These are phyloP conservation scores for Stramonita haemastoma DNA, from an alignment of 2,888 invertebrate species.

Conservation along the genomic window DNA sequence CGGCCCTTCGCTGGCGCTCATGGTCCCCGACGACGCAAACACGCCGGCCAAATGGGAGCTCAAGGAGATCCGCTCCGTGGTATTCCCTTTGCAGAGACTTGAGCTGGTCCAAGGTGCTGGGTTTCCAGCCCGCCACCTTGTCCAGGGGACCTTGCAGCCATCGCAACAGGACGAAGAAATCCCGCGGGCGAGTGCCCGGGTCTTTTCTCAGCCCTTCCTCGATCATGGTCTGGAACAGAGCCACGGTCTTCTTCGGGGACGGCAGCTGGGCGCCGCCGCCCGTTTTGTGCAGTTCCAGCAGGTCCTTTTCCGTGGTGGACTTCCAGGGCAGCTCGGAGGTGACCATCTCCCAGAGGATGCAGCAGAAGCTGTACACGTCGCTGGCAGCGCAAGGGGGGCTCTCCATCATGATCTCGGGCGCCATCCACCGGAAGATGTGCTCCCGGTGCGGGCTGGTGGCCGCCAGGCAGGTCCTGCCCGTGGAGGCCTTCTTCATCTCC, in stretches of 20 bases:
- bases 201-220: slow-evolving; percentile 59
- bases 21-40: neutral
- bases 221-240: slow-evolving; percentile 54
- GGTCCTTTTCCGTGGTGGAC: neutral
- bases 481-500: slow-evolving; percentile 67
- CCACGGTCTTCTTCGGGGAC: slow-evolving; percentile 40
- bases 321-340: slow-evolving; percentile 36
- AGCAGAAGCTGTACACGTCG: slow-evolving; percentile 78
- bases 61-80: slow-evolving; percentile 3
- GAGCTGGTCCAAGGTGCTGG: slow-evolving; percentile 2
- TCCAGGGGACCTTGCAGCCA: slow-evolving; percentile 45
- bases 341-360: slow-evolving; percentile 78
- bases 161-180: slow-evolving; percentile 38
- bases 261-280: slow-evolving; percentile 50
- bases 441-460: slow-evolving; percentile 48
- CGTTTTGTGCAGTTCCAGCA: slow-evolving; percentile 12
- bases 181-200: slow-evolving; percentile 51
- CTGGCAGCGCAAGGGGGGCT: slow-evolving; percentile 71
- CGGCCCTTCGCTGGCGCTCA: neutral
- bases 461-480: slow-evolving; percentile 62
- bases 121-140: slow-evolving; percentile 24
- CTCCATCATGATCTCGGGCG: slow-evolving; percentile 77
- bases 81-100: slow-evolving; percentile 23
- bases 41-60: too few species aligned
- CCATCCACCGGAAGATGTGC: slow-evolving; percentile 77